Evolutionary conservation across 2,113 vertebrate genomes (phyloP).

Genomic region (Jaculus jaculus): DNA sequence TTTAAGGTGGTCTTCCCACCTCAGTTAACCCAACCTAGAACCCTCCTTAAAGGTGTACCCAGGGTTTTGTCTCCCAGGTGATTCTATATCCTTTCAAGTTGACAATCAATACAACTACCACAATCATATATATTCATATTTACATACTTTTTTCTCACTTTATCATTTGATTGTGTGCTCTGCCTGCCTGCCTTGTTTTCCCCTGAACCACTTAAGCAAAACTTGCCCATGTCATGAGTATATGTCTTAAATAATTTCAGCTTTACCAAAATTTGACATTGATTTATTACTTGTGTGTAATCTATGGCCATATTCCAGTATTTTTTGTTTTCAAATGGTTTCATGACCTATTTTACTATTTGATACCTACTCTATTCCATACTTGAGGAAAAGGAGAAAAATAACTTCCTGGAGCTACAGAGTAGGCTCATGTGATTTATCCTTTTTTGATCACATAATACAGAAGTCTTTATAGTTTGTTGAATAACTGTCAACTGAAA

Average conservation of each 20-base stretch:
- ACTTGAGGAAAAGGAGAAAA: conserved; percentile 1
- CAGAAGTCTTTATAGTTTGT: conserved; percentile 9
- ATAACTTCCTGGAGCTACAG: neutral
- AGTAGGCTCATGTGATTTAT: neutral
- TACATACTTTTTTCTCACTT: neutral
- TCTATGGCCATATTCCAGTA: neutral
- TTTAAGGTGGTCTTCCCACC: no score
- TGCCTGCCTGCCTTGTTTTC: neutral
- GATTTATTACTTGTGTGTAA: neutral
- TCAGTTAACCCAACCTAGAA: no score
- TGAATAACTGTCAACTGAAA: neutral
- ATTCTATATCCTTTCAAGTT: no score
- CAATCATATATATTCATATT: neutral
- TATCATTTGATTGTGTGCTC: neutral
- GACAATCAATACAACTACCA: no score
- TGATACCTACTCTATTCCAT: neutral
- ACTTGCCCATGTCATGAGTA: neutral
- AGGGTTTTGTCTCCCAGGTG: no score
- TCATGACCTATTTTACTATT: neutral
- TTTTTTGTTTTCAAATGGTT: neutral
- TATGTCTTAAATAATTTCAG: neutral
- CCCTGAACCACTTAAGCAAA: neutral
- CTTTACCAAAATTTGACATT: neutral
- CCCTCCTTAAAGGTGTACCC: no score
- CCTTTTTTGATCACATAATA: conserved; percentile 3